A percentile compares a stretch with the other conserved stretches of the same genome.
Evolutionary conservation across 2,113 vertebrate genomes (phyloP).

Genomic region (Thomomys bottae): DNA sequence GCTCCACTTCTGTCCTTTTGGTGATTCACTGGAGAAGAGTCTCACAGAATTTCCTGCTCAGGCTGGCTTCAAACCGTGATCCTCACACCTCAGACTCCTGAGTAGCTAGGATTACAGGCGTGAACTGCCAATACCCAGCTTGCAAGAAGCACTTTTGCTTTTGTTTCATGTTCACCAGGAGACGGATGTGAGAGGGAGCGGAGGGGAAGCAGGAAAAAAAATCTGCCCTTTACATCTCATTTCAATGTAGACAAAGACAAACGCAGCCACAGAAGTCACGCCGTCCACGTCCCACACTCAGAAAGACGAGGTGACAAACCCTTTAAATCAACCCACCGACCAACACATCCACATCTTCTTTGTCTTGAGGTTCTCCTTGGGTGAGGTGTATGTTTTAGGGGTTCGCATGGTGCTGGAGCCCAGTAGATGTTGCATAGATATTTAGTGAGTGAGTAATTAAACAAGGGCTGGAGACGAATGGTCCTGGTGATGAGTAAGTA

Average conservation of each 20-base stretch:
- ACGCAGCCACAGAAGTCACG: neutral
- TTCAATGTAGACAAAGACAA: neutral
- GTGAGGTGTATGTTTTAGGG: neutral
- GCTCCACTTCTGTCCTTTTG: too few relatives aligned
- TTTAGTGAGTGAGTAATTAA: slow-evolving; percentile 32
- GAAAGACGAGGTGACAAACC: neutral
- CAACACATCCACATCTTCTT: neutral
- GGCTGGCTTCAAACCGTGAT: too few relatives aligned
- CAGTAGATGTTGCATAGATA: neutral
- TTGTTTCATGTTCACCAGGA: neutral
- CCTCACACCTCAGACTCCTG: too few relatives aligned
- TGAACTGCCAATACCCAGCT: too few relatives aligned
- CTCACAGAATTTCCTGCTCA: too few relatives aligned
- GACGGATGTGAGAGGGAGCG: neutral
- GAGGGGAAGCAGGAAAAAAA: neutral
- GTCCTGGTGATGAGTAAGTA: slow-evolving; percentile 60
- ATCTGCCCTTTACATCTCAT: neutral
- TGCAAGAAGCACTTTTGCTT: neutral
- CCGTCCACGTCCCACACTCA: too few relatives aligned
- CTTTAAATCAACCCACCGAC: neutral
- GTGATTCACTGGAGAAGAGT: too few relatives aligned
- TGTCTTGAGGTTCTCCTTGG: neutral
- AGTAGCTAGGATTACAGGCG: too few relatives aligned
- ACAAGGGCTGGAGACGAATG: neutral
- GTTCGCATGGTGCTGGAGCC: neutral